These are phyloP conservation scores for Diphyllodes magnificus DNA, from an alignment of 2,113 vertebrate species.

Conservation along the genomic window DNA sequence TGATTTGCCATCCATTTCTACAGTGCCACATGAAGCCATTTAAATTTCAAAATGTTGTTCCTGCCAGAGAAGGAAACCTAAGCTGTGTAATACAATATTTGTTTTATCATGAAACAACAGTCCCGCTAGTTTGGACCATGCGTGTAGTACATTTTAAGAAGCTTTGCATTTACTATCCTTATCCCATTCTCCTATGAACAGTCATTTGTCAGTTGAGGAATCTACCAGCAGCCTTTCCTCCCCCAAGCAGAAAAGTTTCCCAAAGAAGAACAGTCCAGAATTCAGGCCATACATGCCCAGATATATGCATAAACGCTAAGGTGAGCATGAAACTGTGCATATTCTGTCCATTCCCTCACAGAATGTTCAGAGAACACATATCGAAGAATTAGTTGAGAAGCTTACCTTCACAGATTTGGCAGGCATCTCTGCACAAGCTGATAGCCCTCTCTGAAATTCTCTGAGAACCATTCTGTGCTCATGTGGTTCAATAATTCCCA, in stretches of 20 bases:
- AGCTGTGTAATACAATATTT: not conserved
- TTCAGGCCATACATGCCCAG: not conserved
- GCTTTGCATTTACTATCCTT: not conserved
- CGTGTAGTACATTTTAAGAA: not conserved
- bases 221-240: not conserved
- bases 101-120: not conserved
- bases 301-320: rapidly evolving
- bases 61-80: not conserved
- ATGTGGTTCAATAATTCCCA: not conserved
- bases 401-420: not conserved
- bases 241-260: not conserved
- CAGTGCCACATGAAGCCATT: constrained; percentile 48
- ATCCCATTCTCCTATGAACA: not conserved
- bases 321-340: not conserved
- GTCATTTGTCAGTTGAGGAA: not conserved
- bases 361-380: not conserved
- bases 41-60: constrained; percentile 10
- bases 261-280: not conserved
- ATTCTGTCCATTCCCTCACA: not conserved
- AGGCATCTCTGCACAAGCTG: not conserved
- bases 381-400: not conserved
- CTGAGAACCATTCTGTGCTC: not conserved
- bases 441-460: not conserved
- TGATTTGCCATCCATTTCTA: constrained; percentile 55
- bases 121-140: not conserved